Percentiles rank a stretch among this genome's conserved stretches.
Evolutionary conservation across 2,797 vertebrate species (phyloP).

Genomic region (Catamblyrhynchus diadema): DNA sequence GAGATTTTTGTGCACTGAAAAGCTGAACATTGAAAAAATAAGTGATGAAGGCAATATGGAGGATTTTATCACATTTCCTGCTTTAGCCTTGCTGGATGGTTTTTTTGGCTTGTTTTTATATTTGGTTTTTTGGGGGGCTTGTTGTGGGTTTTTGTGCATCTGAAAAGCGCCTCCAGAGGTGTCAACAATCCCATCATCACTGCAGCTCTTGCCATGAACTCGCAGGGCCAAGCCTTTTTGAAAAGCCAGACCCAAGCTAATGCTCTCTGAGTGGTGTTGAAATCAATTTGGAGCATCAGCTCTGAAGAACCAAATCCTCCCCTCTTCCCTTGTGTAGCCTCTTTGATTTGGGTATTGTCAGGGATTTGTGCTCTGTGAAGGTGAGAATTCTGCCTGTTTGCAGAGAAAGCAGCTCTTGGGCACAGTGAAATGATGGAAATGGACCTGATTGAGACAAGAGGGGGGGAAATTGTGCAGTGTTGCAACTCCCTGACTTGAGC

Average conservation of each 20-base stretch:
- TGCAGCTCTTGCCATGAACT: not conserved
- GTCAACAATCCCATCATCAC: not conserved
- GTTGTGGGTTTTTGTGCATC: rapidly evolving
- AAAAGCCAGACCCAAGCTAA: not conserved
- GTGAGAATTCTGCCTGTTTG: not conserved
- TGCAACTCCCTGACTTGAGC: not conserved
- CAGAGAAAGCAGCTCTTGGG: not conserved
- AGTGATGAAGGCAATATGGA: not conserved
- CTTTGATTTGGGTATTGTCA: not conserved
- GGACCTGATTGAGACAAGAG: not conserved
- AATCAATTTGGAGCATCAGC: not conserved
- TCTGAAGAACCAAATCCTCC: not conserved
- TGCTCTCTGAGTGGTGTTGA: not conserved
- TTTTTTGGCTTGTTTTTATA: not conserved
- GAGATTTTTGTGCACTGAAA: not conserved
- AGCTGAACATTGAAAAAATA: not conserved
- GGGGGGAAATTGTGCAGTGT: not conserved
- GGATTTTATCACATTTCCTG: not conserved
- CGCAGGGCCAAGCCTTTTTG: not conserved
- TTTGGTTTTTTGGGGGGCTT: rapidly evolving
- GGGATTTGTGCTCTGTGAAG: not conserved
- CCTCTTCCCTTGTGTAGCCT: not conserved
- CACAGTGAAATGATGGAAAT: not conserved
- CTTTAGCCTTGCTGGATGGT: not conserved
- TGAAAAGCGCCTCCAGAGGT: not conserved